Percentiles rank a stretch among this genome's conserved stretches.
Evolutionary conservation across 1,140 invertebrate genomes (phyloP).

Genomic region (Panulirus ornatus): DNA sequence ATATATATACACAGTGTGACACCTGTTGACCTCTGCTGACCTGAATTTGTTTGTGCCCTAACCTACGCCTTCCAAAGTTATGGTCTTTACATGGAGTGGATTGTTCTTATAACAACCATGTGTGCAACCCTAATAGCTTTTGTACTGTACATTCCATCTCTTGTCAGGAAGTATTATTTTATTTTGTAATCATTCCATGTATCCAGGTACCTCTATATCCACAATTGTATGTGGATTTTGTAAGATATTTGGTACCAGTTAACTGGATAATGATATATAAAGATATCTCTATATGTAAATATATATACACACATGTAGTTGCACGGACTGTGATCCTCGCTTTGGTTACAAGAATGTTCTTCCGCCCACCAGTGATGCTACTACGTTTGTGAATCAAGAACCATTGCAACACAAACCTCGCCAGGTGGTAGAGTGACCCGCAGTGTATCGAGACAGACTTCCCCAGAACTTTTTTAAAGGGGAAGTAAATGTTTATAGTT

Average conservation of each 20-base stretch:
- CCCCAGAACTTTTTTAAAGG: too few species aligned
- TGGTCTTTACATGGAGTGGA: slow-evolving; percentile 16
- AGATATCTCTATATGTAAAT: too few species aligned
- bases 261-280: slow-evolving; percentile 18
- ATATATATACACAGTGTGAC: too few species aligned
- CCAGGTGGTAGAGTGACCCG: too few species aligned
- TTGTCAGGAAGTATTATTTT: slow-evolving; percentile 44
- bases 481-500: too few species aligned
- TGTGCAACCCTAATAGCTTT: slow-evolving; percentile 60
- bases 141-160: slow-evolving; percentile 68
- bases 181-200: slow-evolving; percentile 52
- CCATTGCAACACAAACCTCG: too few species aligned
- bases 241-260: slow-evolving; percentile 45
- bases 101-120: slow-evolving; percentile 42
- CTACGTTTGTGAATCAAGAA: too few species aligned
- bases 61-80: slow-evolving; percentile 60
- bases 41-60: slow-evolving; percentile 42
- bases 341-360: too few species aligned
- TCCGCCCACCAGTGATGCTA: too few species aligned
- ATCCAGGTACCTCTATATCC: slow-evolving; percentile 49
- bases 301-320: too few species aligned
- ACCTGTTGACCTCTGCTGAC: slow-evolving; percentile 24
- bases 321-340: too few species aligned
- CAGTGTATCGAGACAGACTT: too few species aligned
- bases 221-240: slow-evolving; percentile 53